Evolutionary conservation across 2,797 vertebrate species (phyloP).

Genomic region (Euphonia xanthogaster): DNA sequence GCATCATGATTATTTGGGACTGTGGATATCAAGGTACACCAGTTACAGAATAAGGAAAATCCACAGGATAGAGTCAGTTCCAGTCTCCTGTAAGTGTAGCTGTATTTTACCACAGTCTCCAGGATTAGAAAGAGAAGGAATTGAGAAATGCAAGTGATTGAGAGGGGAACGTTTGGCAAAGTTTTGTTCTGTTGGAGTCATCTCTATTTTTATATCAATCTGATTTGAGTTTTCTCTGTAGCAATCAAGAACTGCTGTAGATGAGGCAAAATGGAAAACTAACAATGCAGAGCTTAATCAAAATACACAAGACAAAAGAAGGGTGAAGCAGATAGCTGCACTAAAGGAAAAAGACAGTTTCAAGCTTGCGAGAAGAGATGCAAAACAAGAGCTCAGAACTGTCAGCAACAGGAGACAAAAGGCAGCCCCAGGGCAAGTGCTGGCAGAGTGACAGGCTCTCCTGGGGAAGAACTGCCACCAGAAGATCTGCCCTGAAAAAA

Average conservation of each 20-base stretch:
- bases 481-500: background rate
- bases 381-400: background rate
- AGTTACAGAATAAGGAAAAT: background rate
- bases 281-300: background rate
- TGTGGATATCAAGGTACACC: background rate
- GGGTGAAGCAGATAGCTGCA: background rate
- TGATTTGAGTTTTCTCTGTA: background rate
- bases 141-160: background rate
- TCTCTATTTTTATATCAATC: background rate
- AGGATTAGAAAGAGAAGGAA: background rate
- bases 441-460: background rate
- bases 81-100: background rate
- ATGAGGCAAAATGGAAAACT: background rate
- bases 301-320: background rate
- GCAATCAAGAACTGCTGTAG: background rate
- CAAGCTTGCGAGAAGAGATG: background rate
- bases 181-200: background rate
- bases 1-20: background rate
- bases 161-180: background rate
- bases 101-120: background rate
- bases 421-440: background rate
- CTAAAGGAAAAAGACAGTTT: background rate
- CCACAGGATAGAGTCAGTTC: background rate
- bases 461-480: background rate
- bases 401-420: conserved; percentile 12